Base-by-base conservation (phyloP, 1,140 invertebrate species). In the Lordiphosa collinella region DNA sequence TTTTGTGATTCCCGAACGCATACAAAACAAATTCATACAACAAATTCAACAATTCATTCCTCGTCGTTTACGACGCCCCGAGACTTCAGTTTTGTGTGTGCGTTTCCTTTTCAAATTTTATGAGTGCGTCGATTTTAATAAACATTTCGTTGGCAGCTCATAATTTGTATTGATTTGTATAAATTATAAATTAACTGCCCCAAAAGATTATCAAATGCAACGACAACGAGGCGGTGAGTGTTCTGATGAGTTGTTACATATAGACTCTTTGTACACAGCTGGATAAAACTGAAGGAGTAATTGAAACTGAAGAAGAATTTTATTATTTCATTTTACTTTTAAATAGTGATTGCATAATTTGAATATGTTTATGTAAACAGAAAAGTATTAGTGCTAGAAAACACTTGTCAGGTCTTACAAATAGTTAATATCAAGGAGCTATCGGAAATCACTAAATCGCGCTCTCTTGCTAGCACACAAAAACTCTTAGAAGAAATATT, bases 61-160 rank as follows among this genome's bases (percentile, higher is more conserved):
- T 31, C 32, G 41, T 35, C 50, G 48, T 79, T 82, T 54, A 82
- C 62, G 71, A 75, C 71, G 41, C 12, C 50, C 50, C 29, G 18
- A 56, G 41, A 43, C 35, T 49, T 32, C 12, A 29, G 18, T 51
- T 34, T 18, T 38, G 18, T 40, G 49, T 40, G 41, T 22, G 49
- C 31, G 41, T 22, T 48, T 35, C 13, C 35, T 40, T 35, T 38
- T 41, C 35, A 54, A 41, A 48, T 59, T 68, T 59, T 59, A 59
- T 29, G 64, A 60, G 64, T 68, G 64, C 31, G 16, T 58, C 47
- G 63, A 68, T 60, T 59, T 59, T 31, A 79, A 79, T 79, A 78
- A 79, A 73, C 61, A 71, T 78, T 71, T 63, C 50, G 10, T 36
- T 65, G 60, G 9, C 56, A 51, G 51, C 43, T 34, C 41, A 63